These are phyloP conservation scores for Halyomorpha halys DNA, from an alignment of 1,140 invertebrate genomes.

Conservation along the genomic window DNA sequence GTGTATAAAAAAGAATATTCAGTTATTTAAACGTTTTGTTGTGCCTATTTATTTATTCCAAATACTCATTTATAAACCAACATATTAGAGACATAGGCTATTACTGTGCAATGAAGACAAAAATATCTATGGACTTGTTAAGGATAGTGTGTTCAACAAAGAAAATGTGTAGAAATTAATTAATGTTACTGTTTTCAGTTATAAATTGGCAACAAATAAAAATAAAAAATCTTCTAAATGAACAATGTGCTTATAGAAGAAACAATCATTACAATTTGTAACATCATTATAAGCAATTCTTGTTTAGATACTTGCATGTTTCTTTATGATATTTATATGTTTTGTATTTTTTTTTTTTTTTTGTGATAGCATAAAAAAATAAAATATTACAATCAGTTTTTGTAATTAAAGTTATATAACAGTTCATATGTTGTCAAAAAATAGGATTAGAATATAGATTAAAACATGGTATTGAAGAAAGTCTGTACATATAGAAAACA, in stretches of 20 bases:
- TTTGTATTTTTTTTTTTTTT: too few relatives aligned
- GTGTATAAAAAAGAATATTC: too few relatives aligned
- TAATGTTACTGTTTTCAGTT: too few relatives aligned
- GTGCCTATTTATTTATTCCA: too few relatives aligned
- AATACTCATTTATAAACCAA: too few relatives aligned
- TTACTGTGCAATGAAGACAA: neutral
- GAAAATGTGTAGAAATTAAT: too few relatives aligned
- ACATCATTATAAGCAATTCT: neutral
- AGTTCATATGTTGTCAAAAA: neutral
- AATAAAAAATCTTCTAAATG: neutral
- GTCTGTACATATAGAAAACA: constrained; percentile 1
- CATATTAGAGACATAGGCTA: neutral
- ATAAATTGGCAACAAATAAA: neutral
- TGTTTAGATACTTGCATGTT: neutral
- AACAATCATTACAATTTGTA: constrained; percentile 2
- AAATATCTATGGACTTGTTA: neutral
- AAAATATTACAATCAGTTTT: neutral
- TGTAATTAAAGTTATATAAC: neutral
- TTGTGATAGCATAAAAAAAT: neutral
- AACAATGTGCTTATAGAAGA: neutral
- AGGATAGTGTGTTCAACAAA: too few relatives aligned
- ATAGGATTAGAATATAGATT: constrained; percentile 1
- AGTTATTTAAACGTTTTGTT: too few relatives aligned
- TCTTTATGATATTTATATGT: neutral
- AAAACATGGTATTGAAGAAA: neutral